Percentiles rank a stretch among this genome's conserved stretches.
Evolutionary conservation across 2,888 invertebrate species (phyloP).

Genomic region (Zelleria hepariella): DNA sequence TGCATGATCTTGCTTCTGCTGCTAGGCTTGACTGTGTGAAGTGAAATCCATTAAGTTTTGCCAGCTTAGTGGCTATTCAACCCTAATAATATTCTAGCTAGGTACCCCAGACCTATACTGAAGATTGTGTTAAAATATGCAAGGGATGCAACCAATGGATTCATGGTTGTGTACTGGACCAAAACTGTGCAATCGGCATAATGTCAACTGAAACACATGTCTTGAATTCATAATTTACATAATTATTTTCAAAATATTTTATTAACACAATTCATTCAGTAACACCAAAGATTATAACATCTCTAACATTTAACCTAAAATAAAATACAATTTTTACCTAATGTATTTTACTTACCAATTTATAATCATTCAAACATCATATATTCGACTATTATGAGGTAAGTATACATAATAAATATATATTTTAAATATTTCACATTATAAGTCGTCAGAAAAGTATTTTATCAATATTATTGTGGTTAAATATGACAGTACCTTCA

Average conservation of each 20-base stretch:
- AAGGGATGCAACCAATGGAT: neutral
- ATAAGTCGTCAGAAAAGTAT: conserved; percentile 57
- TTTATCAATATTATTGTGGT: conserved; percentile 27
- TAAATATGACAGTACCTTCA: conserved; percentile 34
- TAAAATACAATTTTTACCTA: conserved; percentile 68
- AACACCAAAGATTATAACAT: conserved; percentile 74
- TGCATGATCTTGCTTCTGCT: too few species aligned
- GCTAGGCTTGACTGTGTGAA: too few species aligned
- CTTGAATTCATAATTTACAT: conserved; percentile 51
- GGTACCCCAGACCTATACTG: too few species aligned
- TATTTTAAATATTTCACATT: conserved; percentile 53
- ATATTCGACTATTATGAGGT: conserved; percentile 58
- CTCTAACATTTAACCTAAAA: conserved; percentile 72
- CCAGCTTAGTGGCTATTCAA: too few species aligned
- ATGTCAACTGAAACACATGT: neutral
- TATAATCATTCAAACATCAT: conserved; percentile 71
- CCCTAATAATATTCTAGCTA: too few species aligned
- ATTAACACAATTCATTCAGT: conserved; percentile 75
- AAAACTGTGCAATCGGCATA: neutral
- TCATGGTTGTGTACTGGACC: neutral
- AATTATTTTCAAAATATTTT: conserved; percentile 72
- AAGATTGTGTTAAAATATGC: too few species aligned
- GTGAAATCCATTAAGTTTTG: too few species aligned
- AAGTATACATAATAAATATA: conserved; percentile 67
- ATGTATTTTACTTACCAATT: conserved; percentile 67